Base-by-base conservation (phyloP, 2,113 vertebrate genomes). In the Lates calcarifer region DNA sequence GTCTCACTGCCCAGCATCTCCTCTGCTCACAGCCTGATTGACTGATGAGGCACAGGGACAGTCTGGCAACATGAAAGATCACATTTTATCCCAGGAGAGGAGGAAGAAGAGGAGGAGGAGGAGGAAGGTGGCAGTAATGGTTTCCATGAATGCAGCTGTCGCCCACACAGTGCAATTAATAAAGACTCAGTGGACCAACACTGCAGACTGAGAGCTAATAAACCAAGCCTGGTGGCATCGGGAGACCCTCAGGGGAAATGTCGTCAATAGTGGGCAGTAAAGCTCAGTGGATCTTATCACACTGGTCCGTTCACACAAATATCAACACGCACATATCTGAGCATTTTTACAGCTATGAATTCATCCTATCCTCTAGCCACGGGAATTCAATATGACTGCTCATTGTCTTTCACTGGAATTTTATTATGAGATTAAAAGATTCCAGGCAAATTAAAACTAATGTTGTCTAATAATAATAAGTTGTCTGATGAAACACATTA, bases 121-220 rank as follows among this genome's bases (percentile, higher is more conserved):
- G 67, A 76, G 47, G 74, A 76, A 26, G 58, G 45, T 69, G 74
- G 74, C 43, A 37, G 77, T 77, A 77, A 86, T 89, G 84, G 37
- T 45, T 70, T 83, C 62, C 47, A 51, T 62, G 68, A 85, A 79
- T 85, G 83, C 89, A 90, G 87, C 84, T 90, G 86, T 82, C 53
- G 64, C 75, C 55, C 72, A 77, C 79, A 75, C 33, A 49, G 57
- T 43, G 81, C 82, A 87, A 71, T 91, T 90, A 90, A 90, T 92
- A 92, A 77, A 60, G 79, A 69, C 76, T 80, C 72, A 69, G 68
- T 37, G 84, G 85, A 81, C 28, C 77, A 14, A 12, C 47, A 9
- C 76, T 72, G 37, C 43, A 53, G 64, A 81, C 41, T 80, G 80
- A 87, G 82, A 31, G 74, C 22, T 41, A 28, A 31, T 29, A 74